phyloP scores from a whole-genome alignment of 92 coral and sea anemone species.

The Palythoa caribaeorum region DNA sequence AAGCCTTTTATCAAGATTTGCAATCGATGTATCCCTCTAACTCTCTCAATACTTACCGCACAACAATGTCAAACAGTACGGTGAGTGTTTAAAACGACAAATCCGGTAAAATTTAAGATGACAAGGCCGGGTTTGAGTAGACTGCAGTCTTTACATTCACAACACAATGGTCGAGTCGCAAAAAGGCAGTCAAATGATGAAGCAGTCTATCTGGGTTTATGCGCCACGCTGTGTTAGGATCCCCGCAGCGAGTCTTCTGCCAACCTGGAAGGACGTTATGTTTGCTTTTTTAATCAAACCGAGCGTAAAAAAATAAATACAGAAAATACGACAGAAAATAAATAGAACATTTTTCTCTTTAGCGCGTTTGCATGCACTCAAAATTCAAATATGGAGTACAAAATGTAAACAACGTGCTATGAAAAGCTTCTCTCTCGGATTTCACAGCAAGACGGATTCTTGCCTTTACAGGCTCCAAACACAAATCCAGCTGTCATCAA shows the following conservation, averaged over 20 bases:
- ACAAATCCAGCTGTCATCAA: not conserved
- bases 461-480: not conserved
- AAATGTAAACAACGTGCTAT: not conserved
- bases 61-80: not conserved
- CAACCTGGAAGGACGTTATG: not conserved
- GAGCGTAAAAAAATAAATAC: not conserved
- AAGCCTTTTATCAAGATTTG: not conserved
- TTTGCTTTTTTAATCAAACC: not conserved
- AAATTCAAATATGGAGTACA: not conserved
- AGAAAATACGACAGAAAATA: no score
- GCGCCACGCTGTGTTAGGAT: constrained; percentile 6
- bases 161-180: not conserved
- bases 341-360: no score
- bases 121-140: constrained; percentile 25
- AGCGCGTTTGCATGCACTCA: not conserved
- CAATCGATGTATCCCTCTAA: not conserved
- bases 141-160: not conserved
- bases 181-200: not conserved
- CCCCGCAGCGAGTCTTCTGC: not conserved
- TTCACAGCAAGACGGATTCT: not conserved
- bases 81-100: not conserved
- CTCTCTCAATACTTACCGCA: not conserved
- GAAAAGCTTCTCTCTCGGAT: not conserved
- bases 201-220: not conserved
- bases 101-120: not conserved